A percentile compares a stretch with the other conserved stretches of the same genome.
phyloP scores from a whole-genome alignment of 2,888 invertebrate species.

The Theretra japonica region DNA sequence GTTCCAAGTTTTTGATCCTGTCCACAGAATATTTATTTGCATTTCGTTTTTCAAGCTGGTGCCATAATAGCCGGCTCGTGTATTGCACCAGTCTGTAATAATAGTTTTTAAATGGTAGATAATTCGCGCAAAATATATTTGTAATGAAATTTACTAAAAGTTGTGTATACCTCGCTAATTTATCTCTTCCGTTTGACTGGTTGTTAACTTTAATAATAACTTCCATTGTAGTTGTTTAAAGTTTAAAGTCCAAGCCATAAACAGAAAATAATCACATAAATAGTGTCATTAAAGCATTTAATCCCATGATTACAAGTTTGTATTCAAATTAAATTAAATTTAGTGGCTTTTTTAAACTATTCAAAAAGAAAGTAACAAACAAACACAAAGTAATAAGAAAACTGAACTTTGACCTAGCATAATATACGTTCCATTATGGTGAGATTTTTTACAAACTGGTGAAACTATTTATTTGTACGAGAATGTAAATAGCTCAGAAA shows the following conservation, averaged over 20 bases:
- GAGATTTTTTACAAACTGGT: neutral
- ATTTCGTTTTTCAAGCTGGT: slow-evolving; percentile 87
- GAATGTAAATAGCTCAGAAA: neutral
- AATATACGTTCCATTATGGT: neutral
- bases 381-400: too few relatives aligned
- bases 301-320: neutral
- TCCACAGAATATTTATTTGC: slow-evolving; percentile 88
- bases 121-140: slow-evolving; percentile 1
- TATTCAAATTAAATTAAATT: too few relatives aligned
- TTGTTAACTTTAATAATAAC: slow-evolving; percentile 80
- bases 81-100: slow-evolving; percentile 84
- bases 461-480: neutral
- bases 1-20: slow-evolving; percentile 92
- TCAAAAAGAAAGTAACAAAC: too few relatives aligned
- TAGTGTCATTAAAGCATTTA: neutral
- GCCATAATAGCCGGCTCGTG: slow-evolving; percentile 91
- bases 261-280: neutral
- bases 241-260: neutral
- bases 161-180: slow-evolving; percentile 77
- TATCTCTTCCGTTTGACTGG: slow-evolving; percentile 83
- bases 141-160: neutral
- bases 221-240: slow-evolving; percentile 64
- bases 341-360: too few relatives aligned
- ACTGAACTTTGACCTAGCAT: too few relatives aligned
- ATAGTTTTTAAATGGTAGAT: neutral